A percentile compares a stretch with the other conserved stretches of the same genome.
These are phyloP conservation scores for Acrobasis repandana DNA, from an alignment of 2,888 invertebrate genomes.

Conservation along the genomic window DNA sequence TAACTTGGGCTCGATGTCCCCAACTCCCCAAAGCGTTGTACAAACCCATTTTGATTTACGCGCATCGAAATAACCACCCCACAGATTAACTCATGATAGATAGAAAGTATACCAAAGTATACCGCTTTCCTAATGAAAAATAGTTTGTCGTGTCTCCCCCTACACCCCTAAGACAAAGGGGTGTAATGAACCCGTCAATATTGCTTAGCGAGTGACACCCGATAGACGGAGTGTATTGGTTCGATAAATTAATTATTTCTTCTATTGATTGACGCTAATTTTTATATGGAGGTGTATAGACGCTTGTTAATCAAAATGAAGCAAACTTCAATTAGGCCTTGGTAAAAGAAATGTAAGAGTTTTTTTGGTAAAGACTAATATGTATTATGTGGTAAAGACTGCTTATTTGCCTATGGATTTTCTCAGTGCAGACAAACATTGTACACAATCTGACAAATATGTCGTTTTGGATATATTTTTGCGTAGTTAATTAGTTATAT, in stretches of 20 bases:
- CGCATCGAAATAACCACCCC: slow-evolving; percentile 5
- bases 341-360: too few relatives aligned
- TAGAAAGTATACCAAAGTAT: not conserved
- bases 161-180: slow-evolving; percentile 49
- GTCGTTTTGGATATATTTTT: too few relatives aligned
- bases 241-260: slow-evolving; percentile 21
- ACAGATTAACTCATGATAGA: slow-evolving; percentile 16
- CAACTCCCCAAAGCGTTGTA: slow-evolving; percentile 1
- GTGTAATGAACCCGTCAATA: slow-evolving; percentile 62
- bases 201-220: slow-evolving; percentile 57
- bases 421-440: too few relatives aligned
- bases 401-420: too few relatives aligned
- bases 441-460: too few relatives aligned
- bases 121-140: slow-evolving; percentile 21
- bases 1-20: not conserved
- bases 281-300: slow-evolving; percentile 5
- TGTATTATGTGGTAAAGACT: too few relatives aligned
- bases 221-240: slow-evolving; percentile 31
- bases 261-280: slow-evolving; percentile 16
- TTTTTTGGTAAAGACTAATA: too few relatives aligned
- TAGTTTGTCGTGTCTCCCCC: slow-evolving; percentile 29
- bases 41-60: slow-evolving; percentile 6
- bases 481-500: too few relatives aligned
- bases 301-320: slow-evolving; percentile 1
- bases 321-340: not conserved